Percentiles rank a stretch among this genome's conserved stretches.
These are phyloP conservation scores for Exocentrus adspersus DNA, from an alignment of 2,888 invertebrate species.

Conservation along the genomic window DNA sequence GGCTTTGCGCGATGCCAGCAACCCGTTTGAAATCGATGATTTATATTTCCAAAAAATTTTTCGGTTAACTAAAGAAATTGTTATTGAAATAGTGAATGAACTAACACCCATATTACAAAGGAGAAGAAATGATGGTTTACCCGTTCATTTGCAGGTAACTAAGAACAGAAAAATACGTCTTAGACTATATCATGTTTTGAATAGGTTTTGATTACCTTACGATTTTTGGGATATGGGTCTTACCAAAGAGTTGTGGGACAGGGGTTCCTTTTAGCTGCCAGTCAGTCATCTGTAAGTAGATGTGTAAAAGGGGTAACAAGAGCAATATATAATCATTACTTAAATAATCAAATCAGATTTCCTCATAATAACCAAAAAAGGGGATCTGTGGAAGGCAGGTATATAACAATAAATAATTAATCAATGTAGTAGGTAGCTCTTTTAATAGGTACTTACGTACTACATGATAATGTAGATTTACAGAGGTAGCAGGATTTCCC, in stretches of 20 bases:
- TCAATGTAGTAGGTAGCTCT: not conserved
- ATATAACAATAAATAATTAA: not conserved
- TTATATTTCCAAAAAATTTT: not conserved
- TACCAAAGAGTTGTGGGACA: slow-evolving; percentile 10
- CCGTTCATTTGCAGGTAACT: slow-evolving; percentile 6
- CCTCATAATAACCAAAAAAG: not conserved
- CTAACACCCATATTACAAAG: not conserved
- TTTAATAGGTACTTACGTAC: too few relatives aligned
- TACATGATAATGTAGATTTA: not conserved
- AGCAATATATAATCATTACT: not conserved
- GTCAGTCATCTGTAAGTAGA: not conserved
- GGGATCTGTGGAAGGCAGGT: not conserved
- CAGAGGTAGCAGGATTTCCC: slow-evolving; percentile 1
- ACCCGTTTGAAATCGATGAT: not conserved
- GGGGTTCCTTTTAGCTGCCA: not conserved
- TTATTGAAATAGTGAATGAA: not conserved
- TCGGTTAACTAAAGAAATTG: not conserved
- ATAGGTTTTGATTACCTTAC: not conserved
- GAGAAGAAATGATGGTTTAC: not conserved
- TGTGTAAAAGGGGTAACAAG: not conserved
- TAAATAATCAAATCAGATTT: not conserved
- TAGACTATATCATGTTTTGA: not conserved
- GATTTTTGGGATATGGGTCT: slow-evolving; percentile 4
- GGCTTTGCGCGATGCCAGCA: not conserved
- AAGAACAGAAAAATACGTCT: not conserved